A percentile compares a stretch with the other conserved stretches of the same genome.
These are phyloP conservation scores for Porites evermanni DNA, from an alignment of 92 coral and sea anemone genomes.

Conservation along the genomic window DNA sequence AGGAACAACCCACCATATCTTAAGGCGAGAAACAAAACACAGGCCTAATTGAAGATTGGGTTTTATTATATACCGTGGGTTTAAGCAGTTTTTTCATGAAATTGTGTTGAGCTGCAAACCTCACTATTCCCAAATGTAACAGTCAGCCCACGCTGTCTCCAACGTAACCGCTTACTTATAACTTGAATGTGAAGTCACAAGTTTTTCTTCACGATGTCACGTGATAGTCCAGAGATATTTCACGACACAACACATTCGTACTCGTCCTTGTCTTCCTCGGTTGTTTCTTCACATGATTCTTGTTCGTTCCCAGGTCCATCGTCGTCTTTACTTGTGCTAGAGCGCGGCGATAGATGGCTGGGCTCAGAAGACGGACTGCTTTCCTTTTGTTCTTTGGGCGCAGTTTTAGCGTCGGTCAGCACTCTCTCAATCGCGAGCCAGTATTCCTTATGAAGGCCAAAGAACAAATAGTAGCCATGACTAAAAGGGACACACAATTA, in stretches of 20 bases:
- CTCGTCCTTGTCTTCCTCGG: slow-evolving; percentile 58
- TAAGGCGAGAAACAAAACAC: no score
- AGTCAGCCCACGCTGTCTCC: no score
- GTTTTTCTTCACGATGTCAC: not conserved
- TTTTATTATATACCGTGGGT: no score
- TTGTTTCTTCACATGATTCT: slow-evolving; percentile 54
- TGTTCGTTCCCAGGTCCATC: slow-evolving; percentile 60
- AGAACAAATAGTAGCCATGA: slow-evolving; percentile 85
- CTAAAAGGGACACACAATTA: slow-evolving; percentile 42
- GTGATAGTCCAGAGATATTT: not conserved
- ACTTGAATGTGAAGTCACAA: no score
- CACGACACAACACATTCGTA: slow-evolving; percentile 75
- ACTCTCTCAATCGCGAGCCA: slow-evolving; percentile 84
- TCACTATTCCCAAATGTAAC: no score
- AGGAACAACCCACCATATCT: no score
- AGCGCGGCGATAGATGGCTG: slow-evolving; percentile 64
- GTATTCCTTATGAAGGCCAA: slow-evolving; percentile 85
- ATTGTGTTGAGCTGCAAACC: no score
- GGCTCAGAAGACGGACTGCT: slow-evolving; percentile 74
- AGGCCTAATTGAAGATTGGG: no score
- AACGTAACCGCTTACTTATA: no score
- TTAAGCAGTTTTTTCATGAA: no score
- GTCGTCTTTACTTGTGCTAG: slow-evolving; percentile 77
- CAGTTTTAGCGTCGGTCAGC: slow-evolving; percentile 65
- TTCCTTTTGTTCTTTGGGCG: slow-evolving; percentile 76